These are phyloP conservation scores for Saccostrea echinata DNA, from an alignment of 1,140 invertebrate species.

Conservation along the genomic window DNA sequence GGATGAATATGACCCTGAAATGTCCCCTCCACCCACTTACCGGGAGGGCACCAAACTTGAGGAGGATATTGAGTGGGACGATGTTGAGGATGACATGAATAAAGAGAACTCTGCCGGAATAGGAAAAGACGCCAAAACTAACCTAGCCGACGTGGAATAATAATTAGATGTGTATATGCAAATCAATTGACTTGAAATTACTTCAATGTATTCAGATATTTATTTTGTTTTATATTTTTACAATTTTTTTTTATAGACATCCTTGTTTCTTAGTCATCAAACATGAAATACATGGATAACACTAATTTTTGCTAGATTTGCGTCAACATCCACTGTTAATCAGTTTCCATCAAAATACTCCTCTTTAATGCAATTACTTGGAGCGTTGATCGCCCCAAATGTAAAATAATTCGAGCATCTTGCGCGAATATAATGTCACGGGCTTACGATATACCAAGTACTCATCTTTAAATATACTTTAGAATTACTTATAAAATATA, in stretches of 20 bases:
- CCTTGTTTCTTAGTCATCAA: no score
- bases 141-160: constrained; percentile 2
- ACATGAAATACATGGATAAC: no score
- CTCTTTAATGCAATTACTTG: background rate
- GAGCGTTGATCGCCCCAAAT: background rate
- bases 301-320: no score
- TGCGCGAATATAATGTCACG: background rate
- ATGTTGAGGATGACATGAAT: background rate
- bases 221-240: no score
- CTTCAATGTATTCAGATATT: no score
- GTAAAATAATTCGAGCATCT: background rate
- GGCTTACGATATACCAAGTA: background rate
- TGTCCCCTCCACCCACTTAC: background rate
- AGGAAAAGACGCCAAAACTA: background rate
- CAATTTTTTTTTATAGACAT: no score
- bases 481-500: no score
- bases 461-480: background rate
- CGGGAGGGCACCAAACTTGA: background rate
- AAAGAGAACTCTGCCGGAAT: background rate
- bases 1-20: background rate
- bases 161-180: background rate
- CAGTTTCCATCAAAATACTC: no score
- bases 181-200: no score
- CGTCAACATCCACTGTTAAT: no score
- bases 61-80: constrained; percentile 8